Evolutionary conservation across 2,888 invertebrate species (phyloP).

Genomic region (Dioctria rufipes): DNA sequence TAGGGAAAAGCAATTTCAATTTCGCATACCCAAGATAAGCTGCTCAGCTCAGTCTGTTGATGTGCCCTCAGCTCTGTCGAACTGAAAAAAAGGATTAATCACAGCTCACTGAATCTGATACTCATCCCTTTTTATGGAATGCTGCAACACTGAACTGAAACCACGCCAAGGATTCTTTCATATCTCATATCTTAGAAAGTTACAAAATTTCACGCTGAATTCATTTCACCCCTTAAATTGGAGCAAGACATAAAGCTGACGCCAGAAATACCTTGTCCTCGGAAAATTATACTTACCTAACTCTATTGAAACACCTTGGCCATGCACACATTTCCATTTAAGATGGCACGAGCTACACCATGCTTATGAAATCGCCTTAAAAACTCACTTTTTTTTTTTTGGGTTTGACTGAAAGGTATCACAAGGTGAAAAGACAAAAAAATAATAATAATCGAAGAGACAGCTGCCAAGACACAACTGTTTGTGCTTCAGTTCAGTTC

Average conservation of each 20-base stretch:
- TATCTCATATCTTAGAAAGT: conserved; percentile 6
- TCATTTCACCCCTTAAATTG: conserved; percentile 34
- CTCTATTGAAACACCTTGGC: conserved; percentile 20
- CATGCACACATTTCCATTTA: conserved; percentile 31
- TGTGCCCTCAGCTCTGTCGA: background rate
- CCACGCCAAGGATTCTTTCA: conserved; percentile 7
- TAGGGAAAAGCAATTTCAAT: conserved; percentile 26
- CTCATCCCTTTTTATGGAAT: background rate
- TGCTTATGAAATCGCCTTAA: conserved; percentile 22
- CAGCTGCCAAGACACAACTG: conserved; percentile 36
- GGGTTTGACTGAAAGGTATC: conserved; percentile 4
- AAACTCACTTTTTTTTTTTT: background rate
- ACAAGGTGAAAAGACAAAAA: conserved; percentile 13
- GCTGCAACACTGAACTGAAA: background rate
- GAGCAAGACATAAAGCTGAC: conserved; percentile 13
- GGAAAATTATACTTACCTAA: conserved; percentile 18
- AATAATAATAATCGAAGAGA: conserved; percentile 34
- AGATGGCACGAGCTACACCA: conserved; percentile 30
- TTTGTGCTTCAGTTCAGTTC: background rate
- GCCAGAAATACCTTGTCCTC: conserved; percentile 5
- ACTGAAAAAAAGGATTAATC: conserved; percentile 36
- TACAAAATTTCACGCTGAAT: conserved; percentile 17
- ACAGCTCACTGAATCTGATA: conserved; percentile 16
- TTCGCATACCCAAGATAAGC: conserved; percentile 28
- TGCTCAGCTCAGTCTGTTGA: conserved; percentile 14